Percentiles rank a stretch among this genome's conserved stretches.
phyloP scores from a whole-genome alignment of 2,113 vertebrate genomes.

The Prochilodus magdalenae region DNA sequence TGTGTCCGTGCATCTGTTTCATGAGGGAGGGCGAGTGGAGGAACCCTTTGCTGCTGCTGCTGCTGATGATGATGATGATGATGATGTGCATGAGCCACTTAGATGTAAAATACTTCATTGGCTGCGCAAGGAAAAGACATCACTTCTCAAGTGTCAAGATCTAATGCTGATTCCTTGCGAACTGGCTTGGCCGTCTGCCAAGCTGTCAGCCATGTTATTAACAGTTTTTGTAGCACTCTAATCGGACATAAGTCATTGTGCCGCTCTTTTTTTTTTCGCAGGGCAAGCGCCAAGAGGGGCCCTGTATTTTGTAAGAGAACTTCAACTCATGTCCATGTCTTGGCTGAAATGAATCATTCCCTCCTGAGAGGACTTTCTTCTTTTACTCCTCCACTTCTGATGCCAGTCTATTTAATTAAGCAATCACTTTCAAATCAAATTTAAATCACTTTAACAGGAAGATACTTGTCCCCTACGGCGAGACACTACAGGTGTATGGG shows the following conservation, averaged over 20 bases:
- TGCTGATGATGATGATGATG: constrained; percentile 64
- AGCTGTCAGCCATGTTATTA: constrained; percentile 65
- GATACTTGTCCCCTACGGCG: constrained; percentile 61
- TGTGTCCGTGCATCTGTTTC: constrained; percentile 52
- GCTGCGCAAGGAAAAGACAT: constrained; percentile 59
- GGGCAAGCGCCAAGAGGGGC: constrained; percentile 40
- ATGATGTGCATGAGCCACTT: constrained; percentile 65
- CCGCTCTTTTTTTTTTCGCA: constrained; percentile 35
- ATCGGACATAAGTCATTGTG: constrained; percentile 63
- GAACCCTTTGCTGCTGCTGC: not conserved
- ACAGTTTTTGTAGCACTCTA: constrained; percentile 70
- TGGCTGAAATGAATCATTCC: constrained; percentile 65
- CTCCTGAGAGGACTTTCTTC: constrained; percentile 49
- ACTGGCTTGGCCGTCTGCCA: constrained; percentile 64
- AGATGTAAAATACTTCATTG: constrained; percentile 66
- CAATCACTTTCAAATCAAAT: constrained; percentile 73
- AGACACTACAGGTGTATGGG: no score
- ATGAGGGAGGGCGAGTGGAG: not conserved
- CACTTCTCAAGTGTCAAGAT: constrained; percentile 69
- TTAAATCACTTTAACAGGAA: constrained; percentile 65
- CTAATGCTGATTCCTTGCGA: constrained; percentile 66
- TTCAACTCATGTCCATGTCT: constrained; percentile 60
- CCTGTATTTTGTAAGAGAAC: constrained; percentile 58
- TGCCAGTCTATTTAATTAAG: constrained; percentile 73
- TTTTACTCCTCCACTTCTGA: constrained; percentile 61